These are phyloP conservation scores for Ranitomeya variabilis DNA, from an alignment of 2,113 vertebrate genomes.

Conservation along the genomic window DNA sequence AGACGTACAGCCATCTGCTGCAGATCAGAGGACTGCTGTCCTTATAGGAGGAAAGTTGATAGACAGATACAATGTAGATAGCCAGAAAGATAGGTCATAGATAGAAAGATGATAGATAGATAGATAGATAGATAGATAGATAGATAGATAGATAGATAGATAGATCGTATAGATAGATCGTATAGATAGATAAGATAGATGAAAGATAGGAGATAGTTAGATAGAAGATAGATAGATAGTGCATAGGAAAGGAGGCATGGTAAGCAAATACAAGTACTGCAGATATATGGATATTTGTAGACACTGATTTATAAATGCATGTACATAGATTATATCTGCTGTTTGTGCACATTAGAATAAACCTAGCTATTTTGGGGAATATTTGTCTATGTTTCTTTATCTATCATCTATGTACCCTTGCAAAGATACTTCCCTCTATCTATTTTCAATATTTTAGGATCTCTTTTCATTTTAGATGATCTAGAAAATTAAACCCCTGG, in stretches of 20 bases:
- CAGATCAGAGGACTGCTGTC: neutral
- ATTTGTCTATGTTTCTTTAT: neutral
- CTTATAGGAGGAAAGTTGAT: neutral
- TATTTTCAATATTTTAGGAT: neutral
- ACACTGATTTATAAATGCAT: too few relatives aligned
- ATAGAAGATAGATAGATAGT: neutral
- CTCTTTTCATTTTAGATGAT: neutral
- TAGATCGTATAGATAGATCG: too few relatives aligned
- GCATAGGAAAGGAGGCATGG: neutral
- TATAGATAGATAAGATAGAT: too few relatives aligned
- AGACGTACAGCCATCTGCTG: neutral
- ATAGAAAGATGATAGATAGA: too few relatives aligned
- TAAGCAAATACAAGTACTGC: neutral
- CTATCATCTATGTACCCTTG: neutral
- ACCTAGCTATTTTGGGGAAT: neutral
- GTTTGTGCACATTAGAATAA: neutral
- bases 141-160: too few relatives aligned
- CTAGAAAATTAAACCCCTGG: neutral
- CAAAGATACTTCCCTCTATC: neutral
- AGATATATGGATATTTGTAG: neutral
- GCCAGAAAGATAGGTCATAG: too few relatives aligned
- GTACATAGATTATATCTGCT: neutral
- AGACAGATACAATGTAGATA: neutral
- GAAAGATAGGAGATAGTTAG: too few relatives aligned
- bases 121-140: too few relatives aligned